These are phyloP conservation scores for Heliangelus exortis DNA, from an alignment of 2,797 vertebrate genomes.

Conservation along the genomic window DNA sequence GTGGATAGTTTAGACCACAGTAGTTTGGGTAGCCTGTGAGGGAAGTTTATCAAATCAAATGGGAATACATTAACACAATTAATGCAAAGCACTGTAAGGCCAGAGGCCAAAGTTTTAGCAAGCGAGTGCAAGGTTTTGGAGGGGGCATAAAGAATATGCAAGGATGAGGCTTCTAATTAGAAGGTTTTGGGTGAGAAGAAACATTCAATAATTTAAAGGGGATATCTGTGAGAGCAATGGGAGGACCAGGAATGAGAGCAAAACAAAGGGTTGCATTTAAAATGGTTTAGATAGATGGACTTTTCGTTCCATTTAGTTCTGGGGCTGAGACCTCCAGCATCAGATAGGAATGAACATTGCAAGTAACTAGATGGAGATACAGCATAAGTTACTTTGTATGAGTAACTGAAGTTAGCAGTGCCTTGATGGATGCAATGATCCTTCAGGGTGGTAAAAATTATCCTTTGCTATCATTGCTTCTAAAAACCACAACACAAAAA, in stretches of 20 bases:
- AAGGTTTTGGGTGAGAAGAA: neutral
- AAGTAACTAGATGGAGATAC: neutral
- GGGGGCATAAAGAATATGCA: neutral
- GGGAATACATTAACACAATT: neutral
- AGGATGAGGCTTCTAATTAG: neutral
- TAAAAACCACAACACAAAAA: neutral
- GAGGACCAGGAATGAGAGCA: neutral
- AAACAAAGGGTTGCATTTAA: neutral
- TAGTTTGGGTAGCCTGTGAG: neutral
- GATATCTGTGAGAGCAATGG: neutral
- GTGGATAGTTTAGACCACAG: neutral
- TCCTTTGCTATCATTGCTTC: neutral
- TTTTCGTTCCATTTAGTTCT: neutral
- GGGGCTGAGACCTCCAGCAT: neutral
- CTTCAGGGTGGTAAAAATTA: neutral
- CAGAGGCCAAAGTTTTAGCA: neutral
- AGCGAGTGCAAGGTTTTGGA: neutral
- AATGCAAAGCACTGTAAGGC: neutral
- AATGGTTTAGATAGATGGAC: neutral
- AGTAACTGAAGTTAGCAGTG: neutral
- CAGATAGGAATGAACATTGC: neutral
- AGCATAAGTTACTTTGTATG: neutral
- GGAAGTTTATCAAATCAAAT: neutral
- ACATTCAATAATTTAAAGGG: neutral
- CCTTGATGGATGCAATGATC: neutral